Percentiles rank a stretch among this genome's conserved stretches.
These are phyloP conservation scores for Vesta saturnalis DNA, from an alignment of 2,888 invertebrate genomes.

Conservation along the genomic window DNA sequence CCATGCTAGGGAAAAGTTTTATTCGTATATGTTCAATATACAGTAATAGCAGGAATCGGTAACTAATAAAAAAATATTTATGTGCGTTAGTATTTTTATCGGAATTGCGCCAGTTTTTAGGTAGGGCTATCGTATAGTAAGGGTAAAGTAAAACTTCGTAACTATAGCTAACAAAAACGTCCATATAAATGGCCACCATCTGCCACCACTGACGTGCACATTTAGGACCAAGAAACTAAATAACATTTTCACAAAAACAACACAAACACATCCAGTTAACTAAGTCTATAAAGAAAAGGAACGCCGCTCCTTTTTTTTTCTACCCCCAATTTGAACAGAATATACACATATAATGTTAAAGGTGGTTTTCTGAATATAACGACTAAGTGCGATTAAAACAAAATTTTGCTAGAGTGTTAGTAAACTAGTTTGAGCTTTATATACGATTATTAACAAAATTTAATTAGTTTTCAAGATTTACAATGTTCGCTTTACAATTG, in stretches of 20 bases:
- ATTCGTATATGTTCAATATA: slow-evolving; percentile 1
- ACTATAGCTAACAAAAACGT: slow-evolving; percentile 32
- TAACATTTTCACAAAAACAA: slow-evolving; percentile 34
- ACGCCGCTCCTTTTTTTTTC: too few relatives aligned
- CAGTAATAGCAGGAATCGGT: neutral
- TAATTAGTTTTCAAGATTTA: neutral
- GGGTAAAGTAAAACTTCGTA: slow-evolving; percentile 31
- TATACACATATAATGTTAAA: too few relatives aligned
- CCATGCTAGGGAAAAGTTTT: neutral
- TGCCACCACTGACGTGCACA: slow-evolving; percentile 36
- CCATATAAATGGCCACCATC: slow-evolving; percentile 38
- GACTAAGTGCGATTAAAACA: too few relatives aligned
- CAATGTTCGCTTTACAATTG: slow-evolving; percentile 1
- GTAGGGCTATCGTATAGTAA: slow-evolving; percentile 22
- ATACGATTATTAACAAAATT: neutral
- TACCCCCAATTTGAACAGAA: too few relatives aligned
- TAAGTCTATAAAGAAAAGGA: too few relatives aligned
- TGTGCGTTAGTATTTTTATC: slow-evolving; percentile 3
- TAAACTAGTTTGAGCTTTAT: neutral
- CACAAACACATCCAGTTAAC: slow-evolving; percentile 34
- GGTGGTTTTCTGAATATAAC: too few relatives aligned
- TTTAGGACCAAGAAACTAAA: slow-evolving; percentile 36
- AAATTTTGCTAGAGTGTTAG: neutral
- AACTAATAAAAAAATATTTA: slow-evolving; percentile 7
- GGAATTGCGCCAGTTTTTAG: slow-evolving; percentile 16